A percentile compares a stretch with the other conserved stretches of the same genome.
Evolutionary conservation across 1,140 invertebrate genomes (phyloP).

Genomic region (Sycophaga agraensis): DNA sequence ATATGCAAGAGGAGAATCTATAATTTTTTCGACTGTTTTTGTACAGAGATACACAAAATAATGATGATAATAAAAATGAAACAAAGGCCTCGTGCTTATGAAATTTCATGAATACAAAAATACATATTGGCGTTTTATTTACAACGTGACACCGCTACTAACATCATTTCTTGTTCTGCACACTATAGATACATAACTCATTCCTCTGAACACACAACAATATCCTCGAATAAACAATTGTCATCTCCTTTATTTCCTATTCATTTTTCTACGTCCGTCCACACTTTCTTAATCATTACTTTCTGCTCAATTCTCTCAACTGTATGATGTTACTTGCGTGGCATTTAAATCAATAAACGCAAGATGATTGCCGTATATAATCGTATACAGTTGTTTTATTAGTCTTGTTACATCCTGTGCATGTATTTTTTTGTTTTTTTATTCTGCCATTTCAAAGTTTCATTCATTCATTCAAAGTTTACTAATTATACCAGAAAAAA

Average conservation of each 20-base stretch:
- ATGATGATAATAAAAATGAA: conserved; percentile 44
- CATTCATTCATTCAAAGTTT: too few species aligned
- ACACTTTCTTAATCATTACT: not conserved
- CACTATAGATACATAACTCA: too few species aligned
- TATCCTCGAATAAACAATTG: too few species aligned
- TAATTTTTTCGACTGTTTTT: conserved; percentile 59
- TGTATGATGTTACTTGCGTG: conserved; percentile 12
- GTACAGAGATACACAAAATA: conserved; percentile 54
- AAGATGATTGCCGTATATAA: conserved; percentile 24
- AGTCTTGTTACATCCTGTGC: not conserved
- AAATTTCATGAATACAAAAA: conserved; percentile 56
- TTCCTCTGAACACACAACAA: too few species aligned
- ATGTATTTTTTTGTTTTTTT: too few species aligned
- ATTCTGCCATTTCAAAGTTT: too few species aligned
- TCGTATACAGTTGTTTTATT: conserved; percentile 26
- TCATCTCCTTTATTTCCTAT: not conserved
- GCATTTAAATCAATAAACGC: conserved; percentile 23
- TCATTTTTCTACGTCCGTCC: not conserved
- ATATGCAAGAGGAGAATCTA: conserved; percentile 50
- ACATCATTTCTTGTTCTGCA: not conserved
- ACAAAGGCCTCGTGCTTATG: conserved; percentile 59
- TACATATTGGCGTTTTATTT: conserved; percentile 27
- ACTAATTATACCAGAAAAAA: too few species aligned
- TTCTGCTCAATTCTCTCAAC: conserved; percentile 2
- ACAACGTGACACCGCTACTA: not conserved